Evolutionary conservation across 2,888 invertebrate species (phyloP).

Genomic region (Ichneumon xanthorius): DNA sequence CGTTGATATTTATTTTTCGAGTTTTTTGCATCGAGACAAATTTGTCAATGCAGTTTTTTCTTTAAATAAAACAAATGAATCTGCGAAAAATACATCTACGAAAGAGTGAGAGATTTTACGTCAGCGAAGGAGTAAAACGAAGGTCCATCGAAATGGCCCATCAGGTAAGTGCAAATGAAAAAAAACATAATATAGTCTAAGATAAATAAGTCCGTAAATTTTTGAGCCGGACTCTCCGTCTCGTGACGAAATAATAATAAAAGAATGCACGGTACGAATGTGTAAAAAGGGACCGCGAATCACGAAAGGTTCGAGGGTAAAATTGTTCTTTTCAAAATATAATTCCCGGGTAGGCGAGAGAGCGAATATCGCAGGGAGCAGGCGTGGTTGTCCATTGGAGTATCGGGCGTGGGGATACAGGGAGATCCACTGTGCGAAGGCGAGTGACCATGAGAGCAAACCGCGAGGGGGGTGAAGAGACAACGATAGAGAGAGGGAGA

Average conservation of each 20-base stretch:
- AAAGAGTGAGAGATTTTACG: neutral
- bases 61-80: constrained; percentile 3
- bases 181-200: no score
- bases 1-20: neutral
- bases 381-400: constrained; percentile 29
- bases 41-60: constrained; percentile 8
- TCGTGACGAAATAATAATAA: neutral
- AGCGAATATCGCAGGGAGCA: constrained; percentile 1
- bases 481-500: constrained; percentile 3
- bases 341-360: constrained; percentile 45
- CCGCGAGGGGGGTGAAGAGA: constrained; percentile 35
- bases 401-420: constrained; percentile 21
- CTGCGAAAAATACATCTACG: neutral
- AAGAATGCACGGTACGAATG: neutral
- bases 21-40: constrained; percentile 27
- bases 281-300: neutral
- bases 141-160: neutral
- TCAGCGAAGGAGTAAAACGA: neutral
- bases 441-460: constrained; percentile 27
- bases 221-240: neutral
- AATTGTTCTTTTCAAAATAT: constrained; percentile 27
- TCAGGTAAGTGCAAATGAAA: neutral
- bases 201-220: neutral
- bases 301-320: neutral
- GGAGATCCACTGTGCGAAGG: constrained; percentile 21